Evolutionary conservation across 2,113 vertebrate genomes (phyloP).

Genomic region (Pagrus major): DNA sequence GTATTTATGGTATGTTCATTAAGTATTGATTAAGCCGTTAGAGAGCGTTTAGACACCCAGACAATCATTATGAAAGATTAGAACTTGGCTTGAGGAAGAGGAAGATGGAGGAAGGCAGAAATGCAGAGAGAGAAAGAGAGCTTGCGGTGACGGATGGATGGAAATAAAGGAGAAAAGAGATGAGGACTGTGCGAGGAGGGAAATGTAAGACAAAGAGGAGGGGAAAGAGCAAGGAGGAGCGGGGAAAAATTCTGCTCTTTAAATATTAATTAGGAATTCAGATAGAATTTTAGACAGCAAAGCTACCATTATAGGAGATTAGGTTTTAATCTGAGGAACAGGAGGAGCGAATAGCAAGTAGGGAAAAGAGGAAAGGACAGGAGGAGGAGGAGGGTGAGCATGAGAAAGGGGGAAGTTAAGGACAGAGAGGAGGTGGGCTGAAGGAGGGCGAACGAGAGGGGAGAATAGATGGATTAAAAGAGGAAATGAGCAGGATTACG

Average conservation of each 20-base stretch:
- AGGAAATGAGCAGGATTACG: slow-evolving; percentile 63
- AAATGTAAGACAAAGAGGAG: slow-evolving; percentile 6
- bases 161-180: slow-evolving; percentile 34
- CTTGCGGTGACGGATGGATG: slow-evolving; percentile 27
- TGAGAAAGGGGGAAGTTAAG: slow-evolving; percentile 52
- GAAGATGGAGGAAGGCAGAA: slow-evolving; percentile 48
- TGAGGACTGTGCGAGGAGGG: slow-evolving; percentile 5
- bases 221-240: slow-evolving; percentile 2
- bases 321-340: slow-evolving; percentile 64
- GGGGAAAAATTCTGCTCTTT: slow-evolving; percentile 54
- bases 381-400: slow-evolving; percentile 27
- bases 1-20: slow-evolving; percentile 80
- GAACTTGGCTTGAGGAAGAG: slow-evolving; percentile 52
- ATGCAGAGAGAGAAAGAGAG: slow-evolving; percentile 22
- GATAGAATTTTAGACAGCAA: slow-evolving; percentile 72
- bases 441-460: slow-evolving; percentile 41
- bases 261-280: slow-evolving; percentile 77
- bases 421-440: slow-evolving; percentile 35
- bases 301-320: slow-evolving; percentile 69
- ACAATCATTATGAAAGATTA: slow-evolving; percentile 74
- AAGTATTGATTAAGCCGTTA: slow-evolving; percentile 80
- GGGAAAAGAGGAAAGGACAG: slow-evolving; percentile 14
- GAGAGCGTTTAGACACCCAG: slow-evolving; percentile 75
- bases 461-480: slow-evolving; percentile 60
- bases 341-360: slow-evolving; percentile 46